Conservation (phyloP, 2,113 vertebrate species). For the Paramormyrops kingsleyae region DNA sequence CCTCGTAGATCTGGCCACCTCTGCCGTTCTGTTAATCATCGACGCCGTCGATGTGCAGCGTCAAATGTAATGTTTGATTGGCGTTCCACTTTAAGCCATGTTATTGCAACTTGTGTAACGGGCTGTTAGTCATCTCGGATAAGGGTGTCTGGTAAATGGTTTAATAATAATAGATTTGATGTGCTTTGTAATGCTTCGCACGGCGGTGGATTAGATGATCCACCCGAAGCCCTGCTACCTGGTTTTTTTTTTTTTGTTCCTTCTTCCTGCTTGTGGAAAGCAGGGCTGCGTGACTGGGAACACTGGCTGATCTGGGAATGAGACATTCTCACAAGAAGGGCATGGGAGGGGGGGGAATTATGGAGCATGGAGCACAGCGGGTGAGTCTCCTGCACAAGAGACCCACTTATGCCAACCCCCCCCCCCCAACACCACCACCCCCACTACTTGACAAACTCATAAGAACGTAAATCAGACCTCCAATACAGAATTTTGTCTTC, state of each 20-base stretch:
- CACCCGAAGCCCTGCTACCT: not conserved
- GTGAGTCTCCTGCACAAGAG: slow-evolving; percentile 19
- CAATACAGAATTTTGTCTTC: slow-evolving; percentile 44
- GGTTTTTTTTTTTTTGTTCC: not conserved
- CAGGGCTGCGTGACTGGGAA: slow-evolving; percentile 10
- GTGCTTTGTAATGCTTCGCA: not conserved
- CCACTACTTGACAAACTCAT: slow-evolving; percentile 21
- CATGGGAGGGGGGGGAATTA: slow-evolving; percentile 36
- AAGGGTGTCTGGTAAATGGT: not conserved
- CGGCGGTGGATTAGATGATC: not conserved
- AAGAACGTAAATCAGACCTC: slow-evolving; percentile 46
- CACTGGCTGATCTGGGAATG: slow-evolving; percentile 22
- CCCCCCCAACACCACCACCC: not conserved
- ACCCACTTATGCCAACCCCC: not conserved
- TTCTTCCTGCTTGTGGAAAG: not conserved
- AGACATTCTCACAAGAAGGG: slow-evolving; percentile 18
- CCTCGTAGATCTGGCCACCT: not conserved
- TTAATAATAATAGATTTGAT: slow-evolving; percentile 3
- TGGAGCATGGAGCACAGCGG: slow-evolving; percentile 32
- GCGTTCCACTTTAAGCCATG: not conserved
- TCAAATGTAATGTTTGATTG: not conserved
- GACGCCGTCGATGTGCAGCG: not conserved
- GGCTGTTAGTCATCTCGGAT: not conserved
- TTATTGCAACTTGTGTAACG: not conserved
- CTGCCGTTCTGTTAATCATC: slow-evolving; percentile 1